Evolutionary conservation across 2,113 vertebrate genomes (phyloP), one percentile per base, ranked within the genome.

Genomic region (Caretta caretta): DNA sequence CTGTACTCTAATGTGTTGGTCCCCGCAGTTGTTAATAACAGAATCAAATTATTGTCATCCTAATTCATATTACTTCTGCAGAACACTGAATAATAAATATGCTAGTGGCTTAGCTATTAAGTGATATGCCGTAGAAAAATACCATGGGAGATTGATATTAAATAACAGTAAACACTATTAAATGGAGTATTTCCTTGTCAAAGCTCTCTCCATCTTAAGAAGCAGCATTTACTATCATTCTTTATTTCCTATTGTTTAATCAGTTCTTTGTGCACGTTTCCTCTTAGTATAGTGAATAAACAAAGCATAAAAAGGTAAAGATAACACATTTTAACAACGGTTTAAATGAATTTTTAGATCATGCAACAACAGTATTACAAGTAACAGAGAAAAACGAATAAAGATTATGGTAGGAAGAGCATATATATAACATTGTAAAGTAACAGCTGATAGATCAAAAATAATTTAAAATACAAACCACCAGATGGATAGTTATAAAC

Each of bases 21-120:
- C 87, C 42, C 93, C 51, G 95, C 56, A 72, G 65, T 20, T 90
- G 51, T 72, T 94, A 82, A 87, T 96, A 96, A 97, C 94, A 95
- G 94, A 97, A 96, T 83, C 72, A 94, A 96, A 96, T 97, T 94
- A 93, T 0, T 93, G 95, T 92, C 96, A 92, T 86, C 94, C 78
- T 81, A 72, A 50, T 94, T 97, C 80, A 90, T 92, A 90, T 94
- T 95, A 92, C 42, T 87, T 82, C 29, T 94, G 87, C 51, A 27
- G 85, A 93, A 86, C 75, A 51, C 69, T 93, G 54, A 78, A 81
- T 94, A 94, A 94, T 76, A 62, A 83, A 76, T 84, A 31, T 13
- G 31, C 27, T n/a, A 38, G 24, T 14, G 24, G 9, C 14, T 81
- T 51, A n/a, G 80, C 35, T 24, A 35, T 81, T n/a, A 35, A 81